Conservation (phyloP, 2,113 vertebrate species). For the Narcine bancroftii region DNA sequence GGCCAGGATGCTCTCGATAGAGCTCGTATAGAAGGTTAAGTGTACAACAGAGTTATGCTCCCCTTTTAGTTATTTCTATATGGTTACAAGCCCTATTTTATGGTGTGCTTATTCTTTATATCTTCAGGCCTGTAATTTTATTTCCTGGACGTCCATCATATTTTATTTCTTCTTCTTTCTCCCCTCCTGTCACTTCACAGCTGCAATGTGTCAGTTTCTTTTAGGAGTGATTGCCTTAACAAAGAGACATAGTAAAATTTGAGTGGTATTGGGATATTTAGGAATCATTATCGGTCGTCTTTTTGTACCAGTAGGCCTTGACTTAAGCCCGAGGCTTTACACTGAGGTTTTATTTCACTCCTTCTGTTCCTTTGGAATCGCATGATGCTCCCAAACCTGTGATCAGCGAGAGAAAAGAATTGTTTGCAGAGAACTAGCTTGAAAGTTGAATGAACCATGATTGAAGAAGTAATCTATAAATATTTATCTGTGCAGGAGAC, state of each 20-base stretch:
- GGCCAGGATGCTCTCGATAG: too few relatives aligned
- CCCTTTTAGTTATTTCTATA: neutral
- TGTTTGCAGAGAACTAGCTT: neutral
- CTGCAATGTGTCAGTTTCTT: neutral
- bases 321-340: constrained; percentile 1
- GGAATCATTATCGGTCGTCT: neutral
- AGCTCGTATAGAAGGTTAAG: too few relatives aligned
- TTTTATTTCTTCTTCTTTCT: neutral
- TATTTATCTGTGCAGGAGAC: constrained; percentile 18
- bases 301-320: neutral
- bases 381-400: neutral
- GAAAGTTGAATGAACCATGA: neutral
- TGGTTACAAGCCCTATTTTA: neutral
- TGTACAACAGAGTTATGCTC: neutral
- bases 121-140: neutral
- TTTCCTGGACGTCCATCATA: neutral
- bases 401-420: neutral
- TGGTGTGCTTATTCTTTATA: neutral
- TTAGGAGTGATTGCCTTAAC: neutral
- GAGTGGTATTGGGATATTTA: neutral
- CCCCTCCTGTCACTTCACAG: neutral
- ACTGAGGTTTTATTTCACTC: neutral
- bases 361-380: neutral
- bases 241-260: neutral
- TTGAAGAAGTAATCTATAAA: neutral